phyloP scores from a whole-genome alignment of 2,113 vertebrate genomes.

The Ahaetulla prasina region DNA sequence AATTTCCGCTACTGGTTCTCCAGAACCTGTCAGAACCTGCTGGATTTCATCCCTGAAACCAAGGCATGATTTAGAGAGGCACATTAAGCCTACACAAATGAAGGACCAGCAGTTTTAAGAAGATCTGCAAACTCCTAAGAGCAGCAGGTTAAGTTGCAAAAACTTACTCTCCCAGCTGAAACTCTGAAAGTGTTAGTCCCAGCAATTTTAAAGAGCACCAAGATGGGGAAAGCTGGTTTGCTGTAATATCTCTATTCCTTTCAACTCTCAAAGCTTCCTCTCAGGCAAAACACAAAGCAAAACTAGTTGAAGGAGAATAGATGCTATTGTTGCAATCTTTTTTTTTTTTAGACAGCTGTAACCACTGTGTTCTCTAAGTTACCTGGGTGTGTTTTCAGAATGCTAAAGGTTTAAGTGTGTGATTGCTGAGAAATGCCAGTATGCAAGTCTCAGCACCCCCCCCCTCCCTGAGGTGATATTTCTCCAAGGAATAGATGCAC shows the following conservation, averaged over 20 bases:
- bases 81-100: neutral
- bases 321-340: neutral
- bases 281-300: neutral
- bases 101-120: neutral
- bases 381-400: slow-evolving; percentile 6
- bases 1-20: no score
- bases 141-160: neutral
- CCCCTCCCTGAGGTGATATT: neutral
- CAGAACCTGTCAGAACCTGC: no score
- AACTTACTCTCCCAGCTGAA: neutral
- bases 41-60: no score
- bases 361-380: neutral
- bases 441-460: neutral
- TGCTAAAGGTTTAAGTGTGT: neutral
- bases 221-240: neutral
- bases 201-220: neutral
- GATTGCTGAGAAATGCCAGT: slow-evolving; percentile 19
- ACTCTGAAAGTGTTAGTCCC: neutral
- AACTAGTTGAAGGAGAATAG: neutral
- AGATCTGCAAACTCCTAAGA: neutral
- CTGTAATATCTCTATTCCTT: neutral
- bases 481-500: neutral
- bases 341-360: neutral
- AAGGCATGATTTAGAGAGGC: neutral
- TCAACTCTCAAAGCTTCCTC: neutral